Conservation (phyloP, 2,888 invertebrate species). For the Yponomeuta cagnagella region DNA sequence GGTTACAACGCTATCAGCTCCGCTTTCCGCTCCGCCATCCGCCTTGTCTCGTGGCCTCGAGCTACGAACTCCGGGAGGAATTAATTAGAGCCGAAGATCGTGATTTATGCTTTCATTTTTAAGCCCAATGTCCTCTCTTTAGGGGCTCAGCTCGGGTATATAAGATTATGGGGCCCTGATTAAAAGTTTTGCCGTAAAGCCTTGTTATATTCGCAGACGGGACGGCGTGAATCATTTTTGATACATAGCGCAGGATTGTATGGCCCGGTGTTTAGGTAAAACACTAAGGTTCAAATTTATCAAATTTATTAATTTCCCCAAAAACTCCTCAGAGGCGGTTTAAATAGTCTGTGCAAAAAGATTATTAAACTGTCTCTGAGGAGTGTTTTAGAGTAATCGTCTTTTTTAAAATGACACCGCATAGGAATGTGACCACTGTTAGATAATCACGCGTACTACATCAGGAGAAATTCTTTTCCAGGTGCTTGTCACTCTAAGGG, state of each 20-base stretch:
- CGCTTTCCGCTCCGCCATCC: background rate
- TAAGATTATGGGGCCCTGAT: conserved; percentile 41
- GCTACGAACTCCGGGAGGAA: conserved; percentile 60
- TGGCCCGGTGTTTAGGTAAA: too few relatives aligned
- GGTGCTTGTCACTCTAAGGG: too few relatives aligned
- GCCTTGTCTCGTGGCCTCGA: conserved; percentile 13
- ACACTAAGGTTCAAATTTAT: too few relatives aligned
- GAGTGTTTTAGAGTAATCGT: too few relatives aligned
- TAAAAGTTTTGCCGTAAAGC: conserved; percentile 69
- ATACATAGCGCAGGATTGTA: background rate
- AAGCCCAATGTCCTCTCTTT: conserved; percentile 54
- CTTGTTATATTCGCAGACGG: conserved; percentile 61
- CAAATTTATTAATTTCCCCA: too few relatives aligned
- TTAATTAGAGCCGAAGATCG: conserved; percentile 75
- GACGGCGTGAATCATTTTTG: conserved; percentile 30
- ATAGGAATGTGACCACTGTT: too few relatives aligned
- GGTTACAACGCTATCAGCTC: background rate
- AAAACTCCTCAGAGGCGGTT: too few relatives aligned
- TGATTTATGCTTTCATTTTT: conserved; percentile 75
- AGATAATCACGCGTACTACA: too few relatives aligned
- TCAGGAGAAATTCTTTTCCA: too few relatives aligned
- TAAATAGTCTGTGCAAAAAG: too few relatives aligned
- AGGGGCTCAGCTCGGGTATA: conserved; percentile 15
- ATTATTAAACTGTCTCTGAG: too few relatives aligned
- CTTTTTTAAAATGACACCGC: too few relatives aligned